phyloP scores from a whole-genome alignment of 1,140 invertebrate genomes.

The Ceratosolen solmsi region DNA sequence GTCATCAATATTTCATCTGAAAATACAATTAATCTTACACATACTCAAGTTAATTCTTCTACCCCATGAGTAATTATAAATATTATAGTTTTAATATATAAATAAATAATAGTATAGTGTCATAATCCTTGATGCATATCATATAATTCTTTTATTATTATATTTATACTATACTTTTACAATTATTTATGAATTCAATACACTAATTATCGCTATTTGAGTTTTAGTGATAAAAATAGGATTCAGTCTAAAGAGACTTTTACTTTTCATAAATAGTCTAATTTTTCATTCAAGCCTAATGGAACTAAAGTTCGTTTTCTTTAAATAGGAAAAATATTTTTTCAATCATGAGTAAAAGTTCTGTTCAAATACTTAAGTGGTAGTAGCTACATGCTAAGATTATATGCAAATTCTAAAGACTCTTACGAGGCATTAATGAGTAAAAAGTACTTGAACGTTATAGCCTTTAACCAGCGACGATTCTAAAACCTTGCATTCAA shows the following conservation, averaged over 20 bases:
- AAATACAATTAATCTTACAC: neutral
- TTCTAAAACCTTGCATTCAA: slow-evolving; percentile 9
- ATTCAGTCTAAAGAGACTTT: too few relatives aligned
- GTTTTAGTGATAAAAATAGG: too few relatives aligned
- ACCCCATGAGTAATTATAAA: too few relatives aligned
- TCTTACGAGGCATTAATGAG: slow-evolving; percentile 36
- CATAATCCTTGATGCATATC: too few relatives aligned
- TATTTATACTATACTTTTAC: too few relatives aligned
- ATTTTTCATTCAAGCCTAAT: slow-evolving; percentile 2
- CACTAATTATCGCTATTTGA: too few relatives aligned
- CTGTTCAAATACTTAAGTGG: slow-evolving; percentile 30
- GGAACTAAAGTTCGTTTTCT: slow-evolving; percentile 20
- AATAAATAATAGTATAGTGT: too few relatives aligned
- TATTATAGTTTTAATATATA: too few relatives aligned
- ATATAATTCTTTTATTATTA: too few relatives aligned
- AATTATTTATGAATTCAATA: too few relatives aligned
- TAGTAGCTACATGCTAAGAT: neutral
- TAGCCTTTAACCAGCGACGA: slow-evolving; percentile 6
- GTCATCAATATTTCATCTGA: neutral
- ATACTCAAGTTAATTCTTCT: too few relatives aligned
- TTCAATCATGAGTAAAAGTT: slow-evolving; percentile 12
- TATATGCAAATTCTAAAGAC: slow-evolving; percentile 43
- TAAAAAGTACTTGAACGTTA: slow-evolving; percentile 41
- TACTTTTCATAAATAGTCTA: neutral
- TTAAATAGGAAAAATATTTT: slow-evolving; percentile 20